Percentiles rank a stretch among this genome's conserved stretches.
phyloP scores from a whole-genome alignment of 2,113 vertebrate species.

The Geococcyx californianus region DNA sequence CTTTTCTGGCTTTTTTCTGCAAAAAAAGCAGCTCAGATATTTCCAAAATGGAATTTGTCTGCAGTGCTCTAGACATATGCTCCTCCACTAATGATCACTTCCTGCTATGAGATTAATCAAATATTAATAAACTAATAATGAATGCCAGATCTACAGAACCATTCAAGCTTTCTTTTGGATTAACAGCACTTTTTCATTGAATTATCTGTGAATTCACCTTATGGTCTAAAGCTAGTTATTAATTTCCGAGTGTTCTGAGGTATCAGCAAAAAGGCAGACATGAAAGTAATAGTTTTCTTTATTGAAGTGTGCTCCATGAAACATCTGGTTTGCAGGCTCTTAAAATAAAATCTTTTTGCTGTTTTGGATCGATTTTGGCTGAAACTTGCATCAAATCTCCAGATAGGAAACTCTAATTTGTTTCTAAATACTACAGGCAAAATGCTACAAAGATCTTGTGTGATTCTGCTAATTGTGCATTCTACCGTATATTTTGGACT shows the following conservation, averaged over 20 bases:
- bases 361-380: background rate
- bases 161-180: background rate
- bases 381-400: background rate
- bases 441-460: background rate
- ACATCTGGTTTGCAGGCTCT: background rate
- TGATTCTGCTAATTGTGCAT: background rate
- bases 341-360: background rate
- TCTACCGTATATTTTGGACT: background rate
- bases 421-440: background rate
- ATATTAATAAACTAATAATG: slow-evolving; percentile 40
- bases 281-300: background rate
- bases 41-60: background rate
- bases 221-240: background rate
- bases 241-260: background rate
- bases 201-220: background rate
- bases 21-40: background rate
- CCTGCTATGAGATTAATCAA: background rate
- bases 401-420: background rate
- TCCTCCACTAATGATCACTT: background rate
- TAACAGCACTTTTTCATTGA: background rate
- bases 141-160: background rate
- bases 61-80: background rate
- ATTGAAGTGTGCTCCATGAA: background rate
- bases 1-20: background rate
- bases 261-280: background rate